These are phyloP conservation scores for Glaucidium brasilianum DNA, from an alignment of 2,113 vertebrate genomes.

Conservation along the genomic window DNA sequence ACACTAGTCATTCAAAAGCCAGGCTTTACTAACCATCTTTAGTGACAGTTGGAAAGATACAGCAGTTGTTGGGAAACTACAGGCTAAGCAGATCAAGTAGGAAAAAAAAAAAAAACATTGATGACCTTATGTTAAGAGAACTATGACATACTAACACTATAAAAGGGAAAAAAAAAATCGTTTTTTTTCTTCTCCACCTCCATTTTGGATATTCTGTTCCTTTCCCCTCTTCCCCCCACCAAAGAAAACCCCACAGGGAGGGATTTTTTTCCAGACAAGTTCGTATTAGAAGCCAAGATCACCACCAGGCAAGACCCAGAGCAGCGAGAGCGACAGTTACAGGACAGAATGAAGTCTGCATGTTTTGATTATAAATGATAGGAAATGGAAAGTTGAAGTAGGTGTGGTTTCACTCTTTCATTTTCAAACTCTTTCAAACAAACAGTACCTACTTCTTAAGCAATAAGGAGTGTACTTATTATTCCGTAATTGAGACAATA, in stretches of 20 bases:
- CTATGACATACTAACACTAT: neutral
- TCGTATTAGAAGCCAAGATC: neutral
- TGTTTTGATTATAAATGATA: accelerated
- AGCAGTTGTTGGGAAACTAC: neutral
- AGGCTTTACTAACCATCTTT: neutral
- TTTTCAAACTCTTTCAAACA: neutral
- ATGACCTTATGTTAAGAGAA: neutral
- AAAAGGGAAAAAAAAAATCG: neutral
- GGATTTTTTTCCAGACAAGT: neutral
- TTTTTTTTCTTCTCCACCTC: neutral
- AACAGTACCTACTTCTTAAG: neutral
- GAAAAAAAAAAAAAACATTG: accelerated
- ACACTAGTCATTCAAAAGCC: neutral
- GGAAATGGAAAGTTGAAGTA: neutral
- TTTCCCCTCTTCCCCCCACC: neutral
- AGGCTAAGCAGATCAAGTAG: neutral
- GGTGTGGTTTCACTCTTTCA: neutral
- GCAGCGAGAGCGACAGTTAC: neutral
- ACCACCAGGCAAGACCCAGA: neutral
- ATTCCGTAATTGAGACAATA: neutral
- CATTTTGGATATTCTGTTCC: neutral
- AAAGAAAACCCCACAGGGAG: neutral
- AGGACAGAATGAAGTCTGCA: neutral
- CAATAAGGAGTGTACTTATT: neutral
- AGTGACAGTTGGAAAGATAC: neutral